A percentile compares a stretch with the other conserved stretches of the same genome.
phyloP scores from a whole-genome alignment of 2,113 vertebrate genomes.

The Dissostichus mawsoni region DNA sequence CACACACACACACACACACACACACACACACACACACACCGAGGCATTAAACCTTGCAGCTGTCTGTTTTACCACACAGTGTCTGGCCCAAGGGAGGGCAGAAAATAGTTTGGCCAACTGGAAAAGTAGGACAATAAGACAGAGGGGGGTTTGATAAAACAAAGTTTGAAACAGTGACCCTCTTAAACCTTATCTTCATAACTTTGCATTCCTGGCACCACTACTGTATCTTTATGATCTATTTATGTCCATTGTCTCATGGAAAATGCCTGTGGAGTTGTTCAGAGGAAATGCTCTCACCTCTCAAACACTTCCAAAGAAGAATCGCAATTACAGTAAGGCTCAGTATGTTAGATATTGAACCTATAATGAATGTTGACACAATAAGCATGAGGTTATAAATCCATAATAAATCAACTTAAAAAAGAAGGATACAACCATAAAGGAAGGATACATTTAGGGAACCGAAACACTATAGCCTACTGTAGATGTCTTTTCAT shows the following conservation, averaged over 20 bases:
- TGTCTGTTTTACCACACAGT: conserved; percentile 68
- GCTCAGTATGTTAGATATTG: not conserved
- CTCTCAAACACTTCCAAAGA: not conserved
- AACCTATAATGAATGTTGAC: not conserved
- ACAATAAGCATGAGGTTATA: too few species aligned
- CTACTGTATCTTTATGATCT: conserved; percentile 38
- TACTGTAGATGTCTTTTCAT: not conserved
- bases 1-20: conserved; percentile 24
- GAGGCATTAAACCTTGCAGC: conserved; percentile 71
- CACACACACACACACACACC: conserved; percentile 34
- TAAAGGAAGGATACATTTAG: not conserved
- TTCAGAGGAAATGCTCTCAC: conserved; percentile 19
- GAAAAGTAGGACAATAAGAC: conserved; percentile 1
- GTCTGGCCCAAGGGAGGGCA: conserved; percentile 23
- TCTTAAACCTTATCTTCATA: conserved; percentile 57
- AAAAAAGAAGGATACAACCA: not conserved
- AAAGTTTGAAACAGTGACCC: conserved; percentile 8
- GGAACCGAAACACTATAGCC: not conserved
- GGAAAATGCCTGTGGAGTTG: conserved; percentile 21
- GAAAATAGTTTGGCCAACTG: conserved; percentile 55
- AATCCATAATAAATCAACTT: too few species aligned
- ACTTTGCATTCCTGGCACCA: conserved; percentile 57
- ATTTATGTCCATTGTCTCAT: conserved; percentile 71
- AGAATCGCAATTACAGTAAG: too few species aligned
- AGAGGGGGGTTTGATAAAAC: not conserved